Evolutionary conservation across 1,140 invertebrate genomes (phyloP).

Genomic region (Atta colombica): DNA sequence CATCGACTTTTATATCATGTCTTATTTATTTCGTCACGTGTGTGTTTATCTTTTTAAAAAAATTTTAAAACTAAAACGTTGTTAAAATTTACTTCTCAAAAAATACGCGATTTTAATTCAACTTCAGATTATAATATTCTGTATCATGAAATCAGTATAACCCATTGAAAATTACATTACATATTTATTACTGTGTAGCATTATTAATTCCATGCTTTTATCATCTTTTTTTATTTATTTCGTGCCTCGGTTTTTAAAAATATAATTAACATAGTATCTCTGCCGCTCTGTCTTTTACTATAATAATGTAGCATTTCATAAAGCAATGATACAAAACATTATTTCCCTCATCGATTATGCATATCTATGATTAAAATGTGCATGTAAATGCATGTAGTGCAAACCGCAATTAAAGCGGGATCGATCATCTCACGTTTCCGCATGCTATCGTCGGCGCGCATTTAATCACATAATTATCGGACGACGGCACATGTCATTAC

Average conservation of each 20-base stretch:
- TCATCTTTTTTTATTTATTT: background rate
- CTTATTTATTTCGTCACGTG: background rate
- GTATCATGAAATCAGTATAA: background rate
- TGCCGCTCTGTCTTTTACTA: background rate
- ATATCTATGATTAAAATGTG: background rate
- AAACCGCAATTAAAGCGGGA: slow-evolving; percentile 44
- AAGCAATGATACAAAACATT: slow-evolving; percentile 2
- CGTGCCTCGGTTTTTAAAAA: background rate
- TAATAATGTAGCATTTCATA: background rate
- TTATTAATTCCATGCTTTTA: background rate
- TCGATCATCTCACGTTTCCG: slow-evolving; percentile 46
- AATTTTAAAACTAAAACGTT: background rate
- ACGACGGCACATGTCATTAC: slow-evolving; percentile 36
- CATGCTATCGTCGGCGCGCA: slow-evolving; percentile 15
- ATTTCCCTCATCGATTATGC: slow-evolving; percentile 13
- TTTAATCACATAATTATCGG: slow-evolving; percentile 54
- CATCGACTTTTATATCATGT: too few species aligned
- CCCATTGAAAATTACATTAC: background rate
- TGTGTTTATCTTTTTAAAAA: background rate
- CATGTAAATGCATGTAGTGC: slow-evolving; percentile 1
- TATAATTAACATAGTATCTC: slow-evolving; percentile 7
- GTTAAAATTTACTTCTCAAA: background rate
- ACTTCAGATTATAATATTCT: background rate
- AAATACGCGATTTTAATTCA: background rate
- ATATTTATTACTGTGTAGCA: background rate